Evolutionary conservation across 2,113 vertebrate species (phyloP).

Genomic region (Peromyscus maniculatus): DNA sequence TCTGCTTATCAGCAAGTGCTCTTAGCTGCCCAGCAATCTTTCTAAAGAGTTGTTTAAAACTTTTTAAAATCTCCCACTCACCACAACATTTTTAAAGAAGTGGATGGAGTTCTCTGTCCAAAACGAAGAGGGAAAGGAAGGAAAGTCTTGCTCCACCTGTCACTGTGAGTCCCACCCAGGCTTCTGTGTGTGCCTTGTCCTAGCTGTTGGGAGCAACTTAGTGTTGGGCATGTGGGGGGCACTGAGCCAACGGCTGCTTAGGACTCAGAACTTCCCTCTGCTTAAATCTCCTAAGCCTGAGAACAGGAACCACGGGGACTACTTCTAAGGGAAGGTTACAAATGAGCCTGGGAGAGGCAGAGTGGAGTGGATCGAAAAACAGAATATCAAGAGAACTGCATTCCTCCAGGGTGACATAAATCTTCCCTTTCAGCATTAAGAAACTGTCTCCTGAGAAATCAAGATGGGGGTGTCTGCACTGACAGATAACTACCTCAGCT

Average conservation of each 20-base stretch:
- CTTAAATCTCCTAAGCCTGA: neutral
- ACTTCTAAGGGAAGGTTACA: neutral
- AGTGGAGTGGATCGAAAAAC: neutral
- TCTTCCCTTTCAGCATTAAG: constrained; percentile 28
- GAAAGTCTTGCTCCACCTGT: neutral
- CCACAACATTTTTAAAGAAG: neutral
- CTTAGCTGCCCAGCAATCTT: neutral
- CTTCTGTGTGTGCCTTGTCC: too few species aligned
- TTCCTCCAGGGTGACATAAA: neutral
- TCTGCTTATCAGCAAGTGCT: neutral
- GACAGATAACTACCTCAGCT: neutral
- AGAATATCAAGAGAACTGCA: neutral
- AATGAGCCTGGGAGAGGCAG: neutral
- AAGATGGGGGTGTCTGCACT: neutral
- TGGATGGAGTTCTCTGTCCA: neutral
- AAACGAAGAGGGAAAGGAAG: neutral
- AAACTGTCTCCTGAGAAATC: constrained; percentile 28
- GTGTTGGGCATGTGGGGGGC: neutral
- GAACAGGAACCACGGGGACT: neutral
- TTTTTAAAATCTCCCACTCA: neutral
- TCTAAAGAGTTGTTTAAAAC: neutral
- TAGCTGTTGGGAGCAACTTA: neutral
- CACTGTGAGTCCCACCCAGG: neutral
- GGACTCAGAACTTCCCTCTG: neutral
- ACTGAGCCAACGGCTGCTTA: neutral